A percentile compares a stretch with the other conserved stretches of the same genome.
These are phyloP conservation scores for Microtus montanus DNA, from an alignment of 2,113 vertebrate genomes.

Conservation along the genomic window DNA sequence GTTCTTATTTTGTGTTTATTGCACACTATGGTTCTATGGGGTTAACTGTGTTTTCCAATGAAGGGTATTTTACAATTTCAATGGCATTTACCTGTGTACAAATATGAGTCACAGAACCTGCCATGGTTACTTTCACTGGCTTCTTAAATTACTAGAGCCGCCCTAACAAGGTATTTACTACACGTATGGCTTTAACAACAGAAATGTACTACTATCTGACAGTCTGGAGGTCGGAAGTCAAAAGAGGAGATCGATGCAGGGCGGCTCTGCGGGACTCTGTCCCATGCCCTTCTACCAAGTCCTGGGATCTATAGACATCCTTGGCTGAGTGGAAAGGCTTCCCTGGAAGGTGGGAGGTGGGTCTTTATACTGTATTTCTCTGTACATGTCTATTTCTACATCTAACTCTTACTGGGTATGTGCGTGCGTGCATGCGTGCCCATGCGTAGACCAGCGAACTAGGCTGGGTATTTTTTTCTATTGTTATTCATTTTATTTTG, in stretches of 20 bases:
- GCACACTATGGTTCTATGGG: neutral
- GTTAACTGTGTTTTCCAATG: neutral
- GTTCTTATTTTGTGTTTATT: neutral
- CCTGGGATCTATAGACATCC: neutral
- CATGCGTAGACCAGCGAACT: neutral
- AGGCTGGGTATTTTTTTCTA: neutral
- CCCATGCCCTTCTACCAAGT: accelerated
- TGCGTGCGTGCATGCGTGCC: accelerated
- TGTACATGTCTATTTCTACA: neutral
- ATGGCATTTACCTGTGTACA: neutral
- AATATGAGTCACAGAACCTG: neutral
- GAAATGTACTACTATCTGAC: neutral
- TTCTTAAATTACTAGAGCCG: neutral
- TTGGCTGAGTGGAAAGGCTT: neutral
- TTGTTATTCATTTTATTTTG: neutral
- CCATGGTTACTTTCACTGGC: neutral
- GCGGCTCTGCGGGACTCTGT: neutral
- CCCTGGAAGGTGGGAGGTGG: too few relatives aligned
- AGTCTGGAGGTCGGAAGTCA: neutral
- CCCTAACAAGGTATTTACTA: too few relatives aligned
- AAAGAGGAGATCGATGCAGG: neutral
- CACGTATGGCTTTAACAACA: neutral
- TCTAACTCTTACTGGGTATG: neutral
- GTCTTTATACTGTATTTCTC: neutral
- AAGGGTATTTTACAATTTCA: neutral